Evolutionary conservation across 2,888 invertebrate species (phyloP), one percentile per base, ranked within the genome.

Genomic region (Cyclophora punctaria): DNA sequence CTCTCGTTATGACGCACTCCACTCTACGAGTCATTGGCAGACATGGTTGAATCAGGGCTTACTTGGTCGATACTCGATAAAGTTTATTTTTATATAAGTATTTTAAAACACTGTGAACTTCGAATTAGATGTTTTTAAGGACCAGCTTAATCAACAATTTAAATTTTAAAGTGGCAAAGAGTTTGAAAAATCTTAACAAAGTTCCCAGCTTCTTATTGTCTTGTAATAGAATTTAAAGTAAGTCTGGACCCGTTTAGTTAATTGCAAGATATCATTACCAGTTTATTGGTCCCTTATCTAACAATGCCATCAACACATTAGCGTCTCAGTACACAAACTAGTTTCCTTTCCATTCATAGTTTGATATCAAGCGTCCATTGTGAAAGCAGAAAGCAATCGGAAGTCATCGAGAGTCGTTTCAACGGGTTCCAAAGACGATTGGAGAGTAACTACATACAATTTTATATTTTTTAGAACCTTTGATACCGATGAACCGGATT

Each of bases 331-430:
- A 54, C 55, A 57, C 57, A 56, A 63, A 60, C 58, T 55, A 53
- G 55, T 54, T 60, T 48, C 51, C 52, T 51, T 54, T 50, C 51
- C 44, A 48, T 44, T 52, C 48, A 48, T 54, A 56, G 49, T 51
- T 55, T 58, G 56, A 55, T 59, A 60, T 56, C 54, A 58, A 55
- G 52, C 50, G 64, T 59, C 69, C 58, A 76, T 80, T 77, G 78
- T 79, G 66, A 65, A 67, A 73, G 68, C 64, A 68, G 67, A 71
- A 72, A 74, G 72, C 71, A 72, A 80, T 80, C 78, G 78, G 75
- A 80, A 80, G 72, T 75, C 74, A 71, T 73, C 67, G 69, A 66
- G 67, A 69, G 62, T 60, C 67, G 64, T 66, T 73, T 65, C 66
- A 68, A 63, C 65, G 64, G 68, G 67, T 69, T 67, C 62, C 52